Conservation (phyloP, 2,888 invertebrate genomes). For the Exephanes ischioxanthus region DNA sequence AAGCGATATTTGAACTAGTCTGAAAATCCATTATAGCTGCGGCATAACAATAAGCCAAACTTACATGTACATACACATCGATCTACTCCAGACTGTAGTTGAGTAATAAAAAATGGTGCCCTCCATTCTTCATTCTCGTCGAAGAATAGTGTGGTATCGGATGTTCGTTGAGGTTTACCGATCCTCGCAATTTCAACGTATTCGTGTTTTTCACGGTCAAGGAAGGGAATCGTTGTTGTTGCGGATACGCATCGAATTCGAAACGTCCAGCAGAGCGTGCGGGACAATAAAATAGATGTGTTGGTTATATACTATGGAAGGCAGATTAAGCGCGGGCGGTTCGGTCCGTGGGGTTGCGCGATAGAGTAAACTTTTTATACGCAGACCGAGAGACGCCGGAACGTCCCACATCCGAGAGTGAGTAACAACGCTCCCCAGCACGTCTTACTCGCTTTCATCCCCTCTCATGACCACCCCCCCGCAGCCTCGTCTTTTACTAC, state of each 20-base stretch:
- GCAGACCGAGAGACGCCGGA: constrained; percentile 74
- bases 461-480: constrained; percentile 43
- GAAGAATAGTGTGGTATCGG: neutral
- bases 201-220: neutral
- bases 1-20: neutral
- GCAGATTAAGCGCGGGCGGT: constrained; percentile 26
- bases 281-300: constrained; percentile 22
- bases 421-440: constrained; percentile 65
- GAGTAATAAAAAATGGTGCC: neutral
- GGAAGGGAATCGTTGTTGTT: neutral
- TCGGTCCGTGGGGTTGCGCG: constrained; percentile 49
- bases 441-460: constrained; percentile 57
- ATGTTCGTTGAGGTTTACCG: neutral
- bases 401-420: constrained; percentile 74
- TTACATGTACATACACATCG: neutral
- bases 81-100: neutral
- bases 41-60: neutral
- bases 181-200: neutral
- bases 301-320: neutral
- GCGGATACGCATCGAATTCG: constrained; percentile 1
- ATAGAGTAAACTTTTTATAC: constrained; percentile 71
- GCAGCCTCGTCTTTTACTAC: constrained; percentile 45
- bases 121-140: neutral
- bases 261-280: neutral
- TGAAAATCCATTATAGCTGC: neutral